Base-by-base conservation (phyloP, 2,888 invertebrate genomes). In the Tridacna gigas region DNA sequence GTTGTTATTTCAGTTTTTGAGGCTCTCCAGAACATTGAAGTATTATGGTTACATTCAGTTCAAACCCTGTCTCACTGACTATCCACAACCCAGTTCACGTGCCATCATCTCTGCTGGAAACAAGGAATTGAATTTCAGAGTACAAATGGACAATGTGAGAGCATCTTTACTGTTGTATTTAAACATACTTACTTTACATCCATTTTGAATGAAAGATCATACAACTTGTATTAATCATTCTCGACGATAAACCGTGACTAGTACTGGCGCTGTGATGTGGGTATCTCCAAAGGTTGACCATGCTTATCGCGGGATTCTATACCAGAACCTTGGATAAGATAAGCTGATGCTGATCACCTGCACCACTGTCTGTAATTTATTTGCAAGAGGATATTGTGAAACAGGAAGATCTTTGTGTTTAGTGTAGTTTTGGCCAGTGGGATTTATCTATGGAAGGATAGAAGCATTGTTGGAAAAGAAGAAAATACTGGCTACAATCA, bases 1-100 rank as follows among this genome's bases (percentile, higher is more conserved):
- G 11, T 28, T 66, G n/a, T 47, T 22, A 60, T 95, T 96, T 15
- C 95, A 98, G 97, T 99, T 98, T 95, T 95, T 99, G 91, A 97
- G 98, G 91, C 95, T 98, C 90, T 98, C 97, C 20, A 96, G 97
- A 86, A 97, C 96, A 47, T 95, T 98, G 90, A 97, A 97, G 89
- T 97, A 97, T 93, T 99, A 99, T 95, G 98, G 99, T 20, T 97
- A 97, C 93, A 96, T 98, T 83, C 97, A 97, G 93, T 97, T 98
- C 94, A 96, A 96, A 80, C 96, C 96, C 60, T 97, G 97, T 88
- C 95, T 96, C 71, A 97, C 97, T 91, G 97, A 98, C 95, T 97
- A 97, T 95, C 97, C 97, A 0, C 95, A 96, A 86, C 95, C 96
- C 51, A 96, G 96, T 86, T 96, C 97, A 11, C 95, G 95, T 89